A percentile compares a stretch with the other conserved stretches of the same genome.
phyloP scores from a whole-genome alignment of 2,888 invertebrate genomes.

The Clunio marinus region DNA sequence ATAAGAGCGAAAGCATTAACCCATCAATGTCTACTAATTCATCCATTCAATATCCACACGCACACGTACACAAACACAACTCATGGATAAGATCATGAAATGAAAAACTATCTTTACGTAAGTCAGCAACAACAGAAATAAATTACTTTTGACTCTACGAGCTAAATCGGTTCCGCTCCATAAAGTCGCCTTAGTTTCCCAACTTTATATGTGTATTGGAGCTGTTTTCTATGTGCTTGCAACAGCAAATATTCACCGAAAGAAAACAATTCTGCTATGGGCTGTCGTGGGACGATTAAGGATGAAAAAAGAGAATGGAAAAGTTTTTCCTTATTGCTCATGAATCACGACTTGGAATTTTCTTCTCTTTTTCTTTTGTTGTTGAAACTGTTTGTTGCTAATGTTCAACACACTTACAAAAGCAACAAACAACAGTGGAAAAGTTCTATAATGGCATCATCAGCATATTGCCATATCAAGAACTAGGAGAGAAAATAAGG shows the following conservation, averaged over 20 bases:
- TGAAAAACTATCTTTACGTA: neutral
- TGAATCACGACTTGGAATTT: no score
- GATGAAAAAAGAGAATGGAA: neutral
- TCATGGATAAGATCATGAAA: neutral
- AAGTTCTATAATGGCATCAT: conserved; percentile 26
- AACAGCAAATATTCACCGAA: neutral
- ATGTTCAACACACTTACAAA: neutral
- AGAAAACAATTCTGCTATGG: conserved; percentile 6
- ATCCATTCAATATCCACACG: neutral
- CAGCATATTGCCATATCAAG: conserved; percentile 36
- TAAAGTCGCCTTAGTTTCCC: conserved; percentile 8
- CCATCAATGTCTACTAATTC: neutral
- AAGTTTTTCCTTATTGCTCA: neutral
- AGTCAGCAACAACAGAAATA: conserved; percentile 7
- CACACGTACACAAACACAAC: neutral
- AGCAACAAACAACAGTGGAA: neutral
- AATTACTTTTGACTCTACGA: conserved; percentile 9
- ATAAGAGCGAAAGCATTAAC: neutral
- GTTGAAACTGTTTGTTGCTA: neutral
- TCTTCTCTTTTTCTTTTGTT: no score
- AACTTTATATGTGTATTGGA: no score
- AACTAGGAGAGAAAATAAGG: neutral
- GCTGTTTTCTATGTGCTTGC: conserved; percentile 2
- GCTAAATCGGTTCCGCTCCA: conserved; percentile 11
- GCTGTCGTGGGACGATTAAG: conserved; percentile 16